Conservation (phyloP, 2,797 vertebrate species). For the Sebastes trivittatus region DNA sequence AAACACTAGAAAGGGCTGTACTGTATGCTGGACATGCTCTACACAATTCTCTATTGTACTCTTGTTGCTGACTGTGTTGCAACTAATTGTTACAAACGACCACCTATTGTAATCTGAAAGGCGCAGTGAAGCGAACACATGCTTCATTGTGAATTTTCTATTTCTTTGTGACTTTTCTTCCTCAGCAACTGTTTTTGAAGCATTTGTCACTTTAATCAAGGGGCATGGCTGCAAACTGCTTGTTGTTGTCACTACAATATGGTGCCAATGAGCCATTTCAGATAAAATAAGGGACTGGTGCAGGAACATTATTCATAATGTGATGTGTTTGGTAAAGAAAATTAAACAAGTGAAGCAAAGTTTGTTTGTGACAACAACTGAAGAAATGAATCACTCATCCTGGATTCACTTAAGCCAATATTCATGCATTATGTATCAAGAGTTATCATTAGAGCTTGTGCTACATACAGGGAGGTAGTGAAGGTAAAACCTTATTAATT, state of each 20-base stretch:
- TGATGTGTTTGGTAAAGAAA: neutral
- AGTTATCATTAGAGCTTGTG: neutral
- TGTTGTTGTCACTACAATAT: conserved; percentile 7
- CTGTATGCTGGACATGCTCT: neutral
- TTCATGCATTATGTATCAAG: neutral
- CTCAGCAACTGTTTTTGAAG: neutral
- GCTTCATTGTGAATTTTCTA: neutral
- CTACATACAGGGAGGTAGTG: neutral
- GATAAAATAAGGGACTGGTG: conserved; percentile 4
- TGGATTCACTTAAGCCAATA: neutral
- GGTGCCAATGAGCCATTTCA: conserved; percentile 38
- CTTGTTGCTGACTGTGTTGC: neutral
- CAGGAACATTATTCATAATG: neutral
- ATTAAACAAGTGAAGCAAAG: neutral
- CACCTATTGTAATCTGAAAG: conserved; percentile 27
- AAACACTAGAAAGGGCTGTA: neutral
- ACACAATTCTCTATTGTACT: neutral
- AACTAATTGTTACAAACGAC: conserved; percentile 33
- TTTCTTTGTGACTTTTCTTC: conserved; percentile 12
- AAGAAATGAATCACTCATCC: neutral
- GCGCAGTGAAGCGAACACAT: neutral
- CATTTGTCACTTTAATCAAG: conserved; percentile 29
- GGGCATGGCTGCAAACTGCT: conserved; percentile 1
- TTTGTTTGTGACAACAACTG: conserved; percentile 8
- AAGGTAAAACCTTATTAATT: neutral